Percentiles rank a stretch among this genome's conserved stretches.
phyloP scores from a whole-genome alignment of 1,140 invertebrate genomes.

The Scaptodrosophila lebanonensis region DNA sequence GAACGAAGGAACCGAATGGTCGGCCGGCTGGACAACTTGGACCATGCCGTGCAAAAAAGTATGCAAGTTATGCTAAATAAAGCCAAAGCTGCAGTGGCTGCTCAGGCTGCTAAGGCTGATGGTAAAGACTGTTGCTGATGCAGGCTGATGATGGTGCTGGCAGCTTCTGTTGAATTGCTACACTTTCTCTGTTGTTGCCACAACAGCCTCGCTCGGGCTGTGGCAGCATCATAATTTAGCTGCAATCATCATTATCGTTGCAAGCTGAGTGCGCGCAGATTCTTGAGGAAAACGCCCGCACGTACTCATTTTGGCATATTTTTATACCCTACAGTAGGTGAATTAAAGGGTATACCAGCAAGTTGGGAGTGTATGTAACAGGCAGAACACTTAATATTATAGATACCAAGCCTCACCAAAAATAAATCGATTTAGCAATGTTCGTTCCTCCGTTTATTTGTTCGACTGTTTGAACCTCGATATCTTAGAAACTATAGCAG shows the following conservation, averaged over 20 bases:
- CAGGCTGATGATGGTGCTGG: constrained; percentile 59
- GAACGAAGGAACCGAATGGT: neutral
- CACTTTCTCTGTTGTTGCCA: constrained; percentile 55
- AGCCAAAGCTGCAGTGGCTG: constrained; percentile 37
- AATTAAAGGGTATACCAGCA: no score
- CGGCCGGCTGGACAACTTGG: neutral
- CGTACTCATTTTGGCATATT: constrained; percentile 61
- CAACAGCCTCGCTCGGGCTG: constrained; percentile 19
- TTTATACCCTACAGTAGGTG: no score
- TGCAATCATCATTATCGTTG: constrained; percentile 77
- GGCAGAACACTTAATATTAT: no score
- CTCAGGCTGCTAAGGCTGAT: neutral
- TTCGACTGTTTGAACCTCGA: no score
- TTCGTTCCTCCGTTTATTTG: no score
- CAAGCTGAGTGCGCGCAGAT: constrained; percentile 43
- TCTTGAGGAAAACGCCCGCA: constrained; percentile 67
- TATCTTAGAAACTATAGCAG: no score
- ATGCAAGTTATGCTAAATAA: constrained; percentile 68
- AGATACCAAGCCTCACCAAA: no score
- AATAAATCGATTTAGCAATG: no score
- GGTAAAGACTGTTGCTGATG: constrained; percentile 21
- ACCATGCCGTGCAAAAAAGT: constrained; percentile 23
- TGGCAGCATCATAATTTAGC: constrained; percentile 75
- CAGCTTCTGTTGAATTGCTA: constrained; percentile 70
- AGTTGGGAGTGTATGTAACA: no score